Percentiles rank a stretch among this genome's conserved stretches.
These are phyloP conservation scores for Macrosiphum euphorbiae DNA, from an alignment of 2,888 invertebrate genomes.

Conservation along the genomic window DNA sequence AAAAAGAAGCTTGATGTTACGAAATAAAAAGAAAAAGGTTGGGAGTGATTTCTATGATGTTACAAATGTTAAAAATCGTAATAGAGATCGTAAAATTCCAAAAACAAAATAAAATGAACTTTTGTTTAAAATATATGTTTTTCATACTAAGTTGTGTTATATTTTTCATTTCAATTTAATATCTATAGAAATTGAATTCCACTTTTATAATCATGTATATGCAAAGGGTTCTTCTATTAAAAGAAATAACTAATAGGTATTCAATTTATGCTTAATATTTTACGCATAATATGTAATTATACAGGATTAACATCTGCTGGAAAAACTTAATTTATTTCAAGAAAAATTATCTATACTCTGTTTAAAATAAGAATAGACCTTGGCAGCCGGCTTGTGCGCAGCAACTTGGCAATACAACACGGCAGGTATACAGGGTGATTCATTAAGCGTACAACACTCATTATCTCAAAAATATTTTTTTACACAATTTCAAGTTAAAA, in stretches of 20 bases:
- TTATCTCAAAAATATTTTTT: too few relatives aligned
- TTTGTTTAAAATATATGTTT: constrained; percentile 19
- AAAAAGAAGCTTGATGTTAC: constrained; percentile 80
- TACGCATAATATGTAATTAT: background rate
- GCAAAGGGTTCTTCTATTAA: background rate
- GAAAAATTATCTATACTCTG: too few relatives aligned
- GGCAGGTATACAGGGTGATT: too few relatives aligned
- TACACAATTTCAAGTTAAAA: too few relatives aligned
- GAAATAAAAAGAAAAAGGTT: constrained; percentile 83
- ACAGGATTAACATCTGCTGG: background rate
- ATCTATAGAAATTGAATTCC: background rate
- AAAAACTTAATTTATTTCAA: background rate
- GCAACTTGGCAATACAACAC: too few relatives aligned
- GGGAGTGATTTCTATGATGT: constrained; percentile 92
- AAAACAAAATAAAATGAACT: constrained; percentile 47
- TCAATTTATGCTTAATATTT: background rate
- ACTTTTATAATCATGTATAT: background rate
- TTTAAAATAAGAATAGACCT: too few relatives aligned
- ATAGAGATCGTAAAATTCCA: constrained; percentile 65
- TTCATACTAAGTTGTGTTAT: background rate
- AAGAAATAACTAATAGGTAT: background rate
- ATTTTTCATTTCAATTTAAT: constrained; percentile 8
- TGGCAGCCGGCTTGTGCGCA: too few relatives aligned
- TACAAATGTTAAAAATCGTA: constrained; percentile 89
- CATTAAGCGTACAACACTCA: too few relatives aligned